Conservation (phyloP, 2,113 vertebrate genomes). For the Sprattus sprattus region DNA sequence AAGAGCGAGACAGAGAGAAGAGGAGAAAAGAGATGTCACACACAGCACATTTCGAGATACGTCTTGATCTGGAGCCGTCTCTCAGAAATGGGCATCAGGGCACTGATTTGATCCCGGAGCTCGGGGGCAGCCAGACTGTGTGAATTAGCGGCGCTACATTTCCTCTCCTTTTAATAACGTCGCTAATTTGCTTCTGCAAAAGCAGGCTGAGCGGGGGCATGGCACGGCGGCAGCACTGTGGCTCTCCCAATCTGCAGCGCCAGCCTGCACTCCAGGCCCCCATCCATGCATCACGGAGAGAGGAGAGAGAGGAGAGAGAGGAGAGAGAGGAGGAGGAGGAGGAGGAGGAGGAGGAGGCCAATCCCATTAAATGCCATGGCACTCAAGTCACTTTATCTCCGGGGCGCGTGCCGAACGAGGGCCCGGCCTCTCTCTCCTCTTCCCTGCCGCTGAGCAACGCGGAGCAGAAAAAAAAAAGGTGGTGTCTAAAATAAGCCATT, state of each 20-base stretch:
- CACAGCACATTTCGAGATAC: neutral
- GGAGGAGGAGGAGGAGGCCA: conserved; percentile 10
- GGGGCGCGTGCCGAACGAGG: neutral
- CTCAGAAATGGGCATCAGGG: neutral
- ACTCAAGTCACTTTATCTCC: conserved; percentile 32
- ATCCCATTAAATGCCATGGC: conserved; percentile 42
- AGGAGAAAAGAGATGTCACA: neutral
- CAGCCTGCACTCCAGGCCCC: neutral
- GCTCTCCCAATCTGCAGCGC: neutral
- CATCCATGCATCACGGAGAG: neutral
- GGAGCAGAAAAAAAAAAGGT: neutral
- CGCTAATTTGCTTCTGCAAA: neutral
- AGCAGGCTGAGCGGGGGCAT: neutral
- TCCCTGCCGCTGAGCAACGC: neutral
- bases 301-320: conserved; percentile 21
- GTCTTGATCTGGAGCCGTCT: neutral
- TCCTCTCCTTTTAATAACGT: conserved; percentile 7
- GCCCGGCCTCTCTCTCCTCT: neutral
- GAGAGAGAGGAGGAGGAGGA: conserved; percentile 16
- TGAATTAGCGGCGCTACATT: neutral
- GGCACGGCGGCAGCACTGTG: neutral
- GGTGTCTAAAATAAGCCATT: neutral
- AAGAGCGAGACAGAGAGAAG: neutral
- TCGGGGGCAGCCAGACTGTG: neutral
- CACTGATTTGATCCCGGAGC: neutral